Base-by-base conservation (phyloP, 1,140 invertebrate genomes). In the Drosophila kohkoa region DNA sequence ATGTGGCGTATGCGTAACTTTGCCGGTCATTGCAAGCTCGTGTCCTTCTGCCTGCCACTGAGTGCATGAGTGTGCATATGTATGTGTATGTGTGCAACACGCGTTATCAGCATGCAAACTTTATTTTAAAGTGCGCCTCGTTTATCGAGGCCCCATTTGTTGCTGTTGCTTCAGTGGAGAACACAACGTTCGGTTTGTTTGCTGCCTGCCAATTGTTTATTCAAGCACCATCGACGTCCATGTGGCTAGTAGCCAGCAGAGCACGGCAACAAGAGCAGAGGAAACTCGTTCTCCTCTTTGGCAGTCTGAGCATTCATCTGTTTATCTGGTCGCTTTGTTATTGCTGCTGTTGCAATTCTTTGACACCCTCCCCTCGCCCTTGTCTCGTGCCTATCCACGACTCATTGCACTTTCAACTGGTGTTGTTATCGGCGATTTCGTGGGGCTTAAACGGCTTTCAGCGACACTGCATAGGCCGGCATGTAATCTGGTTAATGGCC, bases 401-500 rank as follows among this genome's bases (percentile, higher is more conserved):
- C 69, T 49, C 45, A 49, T 70, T 83, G 72, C 73, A 70, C 28
- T 69, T 57, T 41, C 59, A 28, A 51, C 62, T 63, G 72, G 5
- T 28, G 60, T 49, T 68, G 74, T 85, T 86, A 74, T 85, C 81
- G 81, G 49, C 46, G 55, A 49, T 83, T 60, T 79, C 64, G 76
- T 49, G 67, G 66, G 62, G 83, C 67, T 87, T 88, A 88, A 87
- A 77, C 82, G 80, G 66, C 73, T 87, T 76, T 88, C 74, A 82
- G 83, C 48, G 82, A 76, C 72, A 75, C 71, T 82, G 80, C 79
- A 72, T 79, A 71, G 82, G 80, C 78, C 71, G 69, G 48, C 79
- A 62, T 88, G 80, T 82, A 87, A 87, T 88, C 82, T 82, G 76
- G 59, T 88, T 87, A 87, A 87, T 88, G 77, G 83, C 65, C 79